phyloP scores from a whole-genome alignment of 2,888 invertebrate species.

The Sthenelais limicola region DNA sequence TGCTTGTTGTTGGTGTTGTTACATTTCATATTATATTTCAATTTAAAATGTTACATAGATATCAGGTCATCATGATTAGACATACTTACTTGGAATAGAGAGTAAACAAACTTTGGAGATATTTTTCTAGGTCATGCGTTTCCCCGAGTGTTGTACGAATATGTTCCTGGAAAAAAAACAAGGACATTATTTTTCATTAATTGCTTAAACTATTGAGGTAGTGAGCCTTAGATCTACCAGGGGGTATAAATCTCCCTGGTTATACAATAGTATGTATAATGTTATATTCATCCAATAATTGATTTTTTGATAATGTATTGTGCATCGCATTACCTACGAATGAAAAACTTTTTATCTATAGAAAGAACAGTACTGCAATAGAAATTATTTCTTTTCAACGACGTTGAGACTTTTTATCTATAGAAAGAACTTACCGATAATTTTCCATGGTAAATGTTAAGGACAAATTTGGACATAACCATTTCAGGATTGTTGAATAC shows the following conservation, averaged over 20 bases:
- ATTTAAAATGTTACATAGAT: not conserved
- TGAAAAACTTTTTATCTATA: too few species aligned
- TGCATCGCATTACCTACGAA: too few species aligned
- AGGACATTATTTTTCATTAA: constrained; percentile 2
- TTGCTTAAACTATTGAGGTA: not conserved
- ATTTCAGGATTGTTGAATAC: constrained; percentile 96
- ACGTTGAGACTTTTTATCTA: too few species aligned
- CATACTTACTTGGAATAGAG: constrained; percentile 84
- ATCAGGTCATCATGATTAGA: not conserved
- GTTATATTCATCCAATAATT: too few species aligned
- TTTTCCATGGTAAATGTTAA: constrained; percentile 94
- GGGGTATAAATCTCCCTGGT: too few species aligned
- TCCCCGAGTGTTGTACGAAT: constrained; percentile 85
- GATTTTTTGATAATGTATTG: too few species aligned
- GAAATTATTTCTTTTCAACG: too few species aligned
- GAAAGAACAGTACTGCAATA: too few species aligned
- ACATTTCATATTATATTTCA: not conserved
- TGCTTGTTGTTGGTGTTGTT: not conserved
- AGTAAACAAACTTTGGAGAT: constrained; percentile 89
- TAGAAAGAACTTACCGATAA: constrained; percentile 70
- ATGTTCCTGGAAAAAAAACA: constrained; percentile 77
- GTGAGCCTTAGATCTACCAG: not conserved
- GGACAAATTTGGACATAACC: constrained; percentile 97
- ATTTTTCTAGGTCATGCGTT: constrained; percentile 87
- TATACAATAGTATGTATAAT: too few species aligned